phyloP scores from a whole-genome alignment of 2,113 vertebrate genomes.

The Oryctolagus cuniculus region DNA sequence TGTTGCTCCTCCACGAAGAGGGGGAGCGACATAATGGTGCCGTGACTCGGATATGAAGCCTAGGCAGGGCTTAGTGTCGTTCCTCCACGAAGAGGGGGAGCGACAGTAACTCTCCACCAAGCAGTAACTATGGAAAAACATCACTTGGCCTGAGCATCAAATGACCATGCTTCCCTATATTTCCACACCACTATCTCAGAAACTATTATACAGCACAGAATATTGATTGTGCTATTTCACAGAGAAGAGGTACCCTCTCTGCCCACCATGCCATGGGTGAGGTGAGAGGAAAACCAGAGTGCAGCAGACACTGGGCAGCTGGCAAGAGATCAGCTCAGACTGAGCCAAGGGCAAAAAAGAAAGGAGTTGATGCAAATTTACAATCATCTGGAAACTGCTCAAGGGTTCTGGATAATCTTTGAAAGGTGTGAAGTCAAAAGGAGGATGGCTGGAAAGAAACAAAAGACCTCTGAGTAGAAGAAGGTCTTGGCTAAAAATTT shows the following conservation, averaged over 20 bases:
- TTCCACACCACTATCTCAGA: background rate
- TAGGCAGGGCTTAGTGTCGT: too few relatives aligned
- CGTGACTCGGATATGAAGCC: too few relatives aligned
- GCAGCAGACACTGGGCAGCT: too few relatives aligned
- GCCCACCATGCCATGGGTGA: background rate
- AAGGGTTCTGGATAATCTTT: background rate
- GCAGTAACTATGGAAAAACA: background rate
- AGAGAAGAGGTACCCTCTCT: background rate
- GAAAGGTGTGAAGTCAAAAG: background rate
- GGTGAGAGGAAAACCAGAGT: background rate
- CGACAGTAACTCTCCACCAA: background rate
- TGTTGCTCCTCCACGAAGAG: too few relatives aligned
- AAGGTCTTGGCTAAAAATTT: background rate
- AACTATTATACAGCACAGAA: conserved; percentile 2
- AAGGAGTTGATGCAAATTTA: background rate
- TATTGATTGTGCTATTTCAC: background rate
- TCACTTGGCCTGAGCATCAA: background rate
- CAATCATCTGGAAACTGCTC: background rate
- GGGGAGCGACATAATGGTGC: too few relatives aligned
- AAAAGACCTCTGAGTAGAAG: background rate
- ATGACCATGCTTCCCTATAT: background rate
- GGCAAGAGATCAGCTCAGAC: background rate
- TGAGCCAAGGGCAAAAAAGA: background rate
- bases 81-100: too few relatives aligned
- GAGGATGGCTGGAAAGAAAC: background rate